phyloP scores from a whole-genome alignment of 2,797 vertebrate species.

The Macrochelys suwanniensis region DNA sequence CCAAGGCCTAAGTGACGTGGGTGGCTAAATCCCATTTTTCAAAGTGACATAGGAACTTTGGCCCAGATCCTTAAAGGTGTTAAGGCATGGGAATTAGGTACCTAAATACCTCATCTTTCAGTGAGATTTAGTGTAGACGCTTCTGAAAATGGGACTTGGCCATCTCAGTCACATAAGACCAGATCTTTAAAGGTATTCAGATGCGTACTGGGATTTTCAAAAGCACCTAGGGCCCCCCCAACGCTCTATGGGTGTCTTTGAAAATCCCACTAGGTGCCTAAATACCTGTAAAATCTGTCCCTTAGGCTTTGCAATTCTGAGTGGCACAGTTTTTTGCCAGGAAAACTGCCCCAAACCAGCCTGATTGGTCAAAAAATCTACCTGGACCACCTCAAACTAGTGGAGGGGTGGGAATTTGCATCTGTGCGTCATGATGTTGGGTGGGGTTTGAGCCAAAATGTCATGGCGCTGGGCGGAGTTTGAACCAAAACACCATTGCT shows the following conservation, averaged over 20 bases:
- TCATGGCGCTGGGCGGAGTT: too few species aligned
- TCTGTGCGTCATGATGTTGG: background rate
- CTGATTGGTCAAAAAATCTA: background rate
- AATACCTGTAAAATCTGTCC: background rate
- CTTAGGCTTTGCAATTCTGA: background rate
- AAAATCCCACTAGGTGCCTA: background rate
- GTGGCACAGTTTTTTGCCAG: background rate
- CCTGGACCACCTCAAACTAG: background rate
- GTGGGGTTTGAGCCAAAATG: background rate
- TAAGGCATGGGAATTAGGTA: background rate
- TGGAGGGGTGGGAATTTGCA: background rate
- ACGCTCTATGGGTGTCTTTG: background rate
- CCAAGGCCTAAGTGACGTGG: too few species aligned
- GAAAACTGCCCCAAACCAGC: background rate
- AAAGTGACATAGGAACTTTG: background rate
- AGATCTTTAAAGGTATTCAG: background rate
- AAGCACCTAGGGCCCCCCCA: background rate
- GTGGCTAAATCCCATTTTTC: background rate
- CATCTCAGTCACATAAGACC: background rate
- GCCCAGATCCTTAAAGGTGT: background rate
- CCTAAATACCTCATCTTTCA: background rate
- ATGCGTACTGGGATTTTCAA: background rate
- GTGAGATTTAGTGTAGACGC: background rate
- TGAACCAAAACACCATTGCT: background rate
- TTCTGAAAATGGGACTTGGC: background rate